Evolutionary conservation across 2,797 vertebrate species (phyloP), one percentile per base, ranked within the genome.

Genomic region (Phataginus tricuspis): DNA sequence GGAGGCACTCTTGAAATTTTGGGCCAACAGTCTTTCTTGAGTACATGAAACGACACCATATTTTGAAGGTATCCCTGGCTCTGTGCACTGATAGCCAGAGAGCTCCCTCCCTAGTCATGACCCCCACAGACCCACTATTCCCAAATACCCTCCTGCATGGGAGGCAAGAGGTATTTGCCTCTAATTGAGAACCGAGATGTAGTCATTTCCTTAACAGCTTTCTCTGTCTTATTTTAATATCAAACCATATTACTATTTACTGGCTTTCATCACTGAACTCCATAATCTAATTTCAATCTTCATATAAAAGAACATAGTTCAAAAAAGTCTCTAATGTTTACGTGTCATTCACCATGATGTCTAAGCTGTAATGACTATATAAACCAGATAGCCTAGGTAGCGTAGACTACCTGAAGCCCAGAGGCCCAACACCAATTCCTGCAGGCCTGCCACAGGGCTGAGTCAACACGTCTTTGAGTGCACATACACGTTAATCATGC

Each of bases 321-420:
- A 7, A 42, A 71, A 53, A 53, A 45, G 45, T 53, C 31, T 77
- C 19, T 23, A 23, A 19, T 4, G 18, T 23, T 23, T n/a, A 75
- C 7, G 5, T 21, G 21, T 75, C 3, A n/a, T 45, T 23, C 74
- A 13, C 19, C 45, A 45, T 1, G 74, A 18, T 31, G 34, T 23
- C 74, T 11, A 51, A 53, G 49, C 31, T 77, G 19, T 23, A n/a
- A n/a, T 21, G 31, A 75, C n/a, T 34, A n/a, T 23, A 23, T 0
- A 77, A 53, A n/a, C 31, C 49, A 34, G 74, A 23, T 1, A 53
- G 31, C 6, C 4, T 49, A 7, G 11, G 31, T 13, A 9, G 31
- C 12, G 0, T 19, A 14, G 74, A 45, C 45, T n/a, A 31, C 31
- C 74, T 2, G 1, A 3, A 7, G 15, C 25, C 25, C 4, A 7